phyloP scores from a whole-genome alignment of 2,797 vertebrate genomes.

The Podargus strigoides region DNA sequence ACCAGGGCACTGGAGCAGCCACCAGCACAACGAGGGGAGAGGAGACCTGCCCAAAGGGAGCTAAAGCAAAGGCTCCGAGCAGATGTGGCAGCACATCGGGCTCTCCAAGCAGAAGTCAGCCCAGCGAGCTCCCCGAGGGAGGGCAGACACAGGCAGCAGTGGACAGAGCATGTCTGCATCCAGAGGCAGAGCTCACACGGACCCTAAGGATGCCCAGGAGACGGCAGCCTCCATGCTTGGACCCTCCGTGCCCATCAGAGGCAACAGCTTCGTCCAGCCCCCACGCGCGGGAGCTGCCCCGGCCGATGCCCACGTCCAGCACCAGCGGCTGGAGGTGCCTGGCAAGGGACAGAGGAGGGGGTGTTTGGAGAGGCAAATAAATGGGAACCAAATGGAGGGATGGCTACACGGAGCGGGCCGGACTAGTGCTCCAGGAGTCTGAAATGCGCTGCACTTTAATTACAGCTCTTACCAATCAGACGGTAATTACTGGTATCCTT shows the following conservation, averaged over 20 bases:
- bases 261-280: not conserved
- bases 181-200: not conserved
- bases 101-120: not conserved
- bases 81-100: not conserved
- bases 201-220: too few species aligned
- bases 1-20: accelerated
- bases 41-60: not conserved
- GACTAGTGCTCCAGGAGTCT: conserved; percentile 11
- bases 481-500: conserved; percentile 86
- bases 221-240: not conserved
- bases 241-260: not conserved
- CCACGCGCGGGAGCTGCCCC: not conserved
- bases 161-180: not conserved
- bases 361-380: not conserved
- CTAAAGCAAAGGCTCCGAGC: accelerated
- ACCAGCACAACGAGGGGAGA: accelerated
- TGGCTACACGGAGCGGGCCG: not conserved
- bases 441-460: conserved; percentile 75
- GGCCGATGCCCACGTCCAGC: not conserved
- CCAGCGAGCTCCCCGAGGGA: accelerated
- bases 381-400: conserved; percentile 47
- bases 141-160: not conserved
- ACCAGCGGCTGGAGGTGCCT: not conserved
- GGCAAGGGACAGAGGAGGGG: not conserved
- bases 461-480: conserved; percentile 85